These are phyloP conservation scores for Orius laevigatus DNA, from an alignment of 1,140 invertebrate genomes.

Conservation along the genomic window DNA sequence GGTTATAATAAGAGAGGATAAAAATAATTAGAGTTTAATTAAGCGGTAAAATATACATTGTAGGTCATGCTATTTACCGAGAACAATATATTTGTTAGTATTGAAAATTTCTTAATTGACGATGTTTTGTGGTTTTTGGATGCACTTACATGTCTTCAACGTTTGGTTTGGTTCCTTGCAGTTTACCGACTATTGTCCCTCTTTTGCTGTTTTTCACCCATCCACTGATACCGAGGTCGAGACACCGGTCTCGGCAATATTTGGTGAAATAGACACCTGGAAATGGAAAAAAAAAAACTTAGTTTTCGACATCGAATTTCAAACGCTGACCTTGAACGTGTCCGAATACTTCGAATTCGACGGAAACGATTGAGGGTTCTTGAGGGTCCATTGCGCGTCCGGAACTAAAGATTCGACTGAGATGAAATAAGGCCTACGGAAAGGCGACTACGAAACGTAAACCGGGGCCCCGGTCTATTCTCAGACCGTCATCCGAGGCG, in stretches of 20 bases:
- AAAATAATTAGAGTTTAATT: too few species aligned
- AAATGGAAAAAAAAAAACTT: conserved; percentile 21
- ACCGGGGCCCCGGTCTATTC: conserved; percentile 9
- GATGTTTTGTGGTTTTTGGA: too few species aligned
- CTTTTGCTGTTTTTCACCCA: conserved; percentile 82
- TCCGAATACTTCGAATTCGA: conserved; percentile 34
- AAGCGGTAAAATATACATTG: background rate
- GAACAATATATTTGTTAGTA: too few species aligned
- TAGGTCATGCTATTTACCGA: background rate
- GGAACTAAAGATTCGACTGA: too few species aligned
- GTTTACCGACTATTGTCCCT: conserved; percentile 71
- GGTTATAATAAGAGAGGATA: too few species aligned
- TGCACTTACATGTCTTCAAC: conserved; percentile 69
- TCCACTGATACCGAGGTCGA: conserved; percentile 54
- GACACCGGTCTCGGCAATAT: conserved; percentile 61
- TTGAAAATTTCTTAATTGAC: too few species aligned
- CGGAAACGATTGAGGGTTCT: conserved; percentile 40
- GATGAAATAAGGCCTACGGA: too few species aligned
- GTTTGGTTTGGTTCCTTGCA: conserved; percentile 60
- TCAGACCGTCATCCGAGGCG: conserved; percentile 8
- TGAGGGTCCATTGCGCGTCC: conserved; percentile 10
- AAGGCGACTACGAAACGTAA: too few species aligned
- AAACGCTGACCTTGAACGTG: conserved; percentile 16
- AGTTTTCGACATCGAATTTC: background rate
- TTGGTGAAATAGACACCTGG: conserved; percentile 74